Evolutionary conservation across 2,797 vertebrate genomes (phyloP).

Genomic region (Trachurus trachurus): DNA sequence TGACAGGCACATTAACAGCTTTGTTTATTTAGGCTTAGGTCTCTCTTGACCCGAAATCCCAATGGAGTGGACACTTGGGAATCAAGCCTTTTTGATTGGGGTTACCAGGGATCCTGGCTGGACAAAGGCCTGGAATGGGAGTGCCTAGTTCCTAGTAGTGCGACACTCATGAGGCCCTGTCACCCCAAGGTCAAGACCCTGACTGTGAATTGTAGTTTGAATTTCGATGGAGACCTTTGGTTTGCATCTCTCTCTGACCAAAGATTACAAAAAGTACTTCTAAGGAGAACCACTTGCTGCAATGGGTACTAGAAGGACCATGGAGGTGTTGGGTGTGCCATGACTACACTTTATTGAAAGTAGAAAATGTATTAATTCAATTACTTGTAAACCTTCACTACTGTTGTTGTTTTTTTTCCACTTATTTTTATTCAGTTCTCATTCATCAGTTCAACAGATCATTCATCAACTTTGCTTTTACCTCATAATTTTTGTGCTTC

Average conservation of each 20-base stretch:
- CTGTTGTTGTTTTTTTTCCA: not conserved
- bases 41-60: not conserved
- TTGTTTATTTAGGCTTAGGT: not conserved
- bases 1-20: not conserved
- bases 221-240: no score
- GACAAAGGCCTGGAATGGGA: no score
- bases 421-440: no score
- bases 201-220: no score
- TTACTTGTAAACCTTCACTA: not conserved
- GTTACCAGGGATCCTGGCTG: not conserved
- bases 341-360: not conserved
- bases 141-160: not conserved
- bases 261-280: not conserved
- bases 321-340: not conserved
- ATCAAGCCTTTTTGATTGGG: not conserved
- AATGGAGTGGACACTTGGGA: not conserved
- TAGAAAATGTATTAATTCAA: not conserved
- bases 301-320: not conserved
- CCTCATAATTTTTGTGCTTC: not conserved
- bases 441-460: not conserved
- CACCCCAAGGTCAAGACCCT: no score
- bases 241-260: no score
- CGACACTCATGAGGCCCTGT: not conserved
- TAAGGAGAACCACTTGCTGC: not conserved
- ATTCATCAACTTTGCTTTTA: conserved; percentile 24